phyloP scores from a whole-genome alignment of 37 sponge, comb jelly and placozoan species.

The Mnemiopsis leidyi region DNA sequence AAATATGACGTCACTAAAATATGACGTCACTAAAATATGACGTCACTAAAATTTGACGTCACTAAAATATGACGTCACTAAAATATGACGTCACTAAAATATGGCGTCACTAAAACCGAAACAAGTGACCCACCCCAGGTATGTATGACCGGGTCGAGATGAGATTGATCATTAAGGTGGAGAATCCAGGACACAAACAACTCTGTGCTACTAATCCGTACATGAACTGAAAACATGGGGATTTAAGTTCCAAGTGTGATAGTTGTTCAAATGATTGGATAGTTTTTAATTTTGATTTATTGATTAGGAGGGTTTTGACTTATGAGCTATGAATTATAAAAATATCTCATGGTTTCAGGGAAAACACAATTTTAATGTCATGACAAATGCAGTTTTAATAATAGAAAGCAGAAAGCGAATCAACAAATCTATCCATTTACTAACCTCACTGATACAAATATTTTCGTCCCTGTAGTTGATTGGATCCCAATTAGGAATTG shows the following conservation, averaged over 20 bases:
- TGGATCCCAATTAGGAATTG: slow-evolving; percentile 65
- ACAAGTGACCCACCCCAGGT: slow-evolving; percentile 50
- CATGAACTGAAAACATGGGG: slow-evolving; percentile 61
- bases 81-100: neutral
- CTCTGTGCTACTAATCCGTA: slow-evolving; percentile 65
- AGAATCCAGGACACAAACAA: slow-evolving; percentile 65
- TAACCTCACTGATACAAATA: slow-evolving; percentile 65
- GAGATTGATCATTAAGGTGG: slow-evolving; percentile 64
- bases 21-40: neutral
- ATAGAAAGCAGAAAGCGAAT: neutral
- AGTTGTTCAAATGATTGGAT: too few relatives aligned
- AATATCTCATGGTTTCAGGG: too few relatives aligned
- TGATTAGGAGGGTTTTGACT: too few relatives aligned
- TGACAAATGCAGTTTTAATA: too few relatives aligned
- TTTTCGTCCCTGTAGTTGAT: slow-evolving; percentile 60
- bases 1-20: neutral
- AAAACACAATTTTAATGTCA: too few relatives aligned
- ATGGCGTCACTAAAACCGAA: too few relatives aligned
- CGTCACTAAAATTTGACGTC: neutral
- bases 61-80: neutral
- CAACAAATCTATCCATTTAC: too few relatives aligned
- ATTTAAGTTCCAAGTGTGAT: too few relatives aligned
- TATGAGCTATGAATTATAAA: too few relatives aligned
- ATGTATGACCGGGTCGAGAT: slow-evolving; percentile 63
- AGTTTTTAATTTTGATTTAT: too few relatives aligned